Evolutionary conservation across 2,113 vertebrate genomes (phyloP), one percentile per base, ranked within the genome.

Genomic region (Indicator maculatus): DNA sequence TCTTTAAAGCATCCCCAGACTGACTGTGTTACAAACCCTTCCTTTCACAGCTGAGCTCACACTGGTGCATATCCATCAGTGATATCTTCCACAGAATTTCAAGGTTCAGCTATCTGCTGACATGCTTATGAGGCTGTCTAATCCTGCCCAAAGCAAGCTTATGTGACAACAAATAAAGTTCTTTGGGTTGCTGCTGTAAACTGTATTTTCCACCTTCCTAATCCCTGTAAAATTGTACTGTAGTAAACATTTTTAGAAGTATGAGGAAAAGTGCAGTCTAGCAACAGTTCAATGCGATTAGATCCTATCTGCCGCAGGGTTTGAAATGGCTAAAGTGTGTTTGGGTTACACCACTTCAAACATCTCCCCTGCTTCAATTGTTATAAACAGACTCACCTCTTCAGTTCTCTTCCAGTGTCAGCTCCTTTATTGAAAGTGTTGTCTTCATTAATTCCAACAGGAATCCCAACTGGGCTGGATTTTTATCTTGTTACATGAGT

Each of bases 401-500:
- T 50, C 47, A 18, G 10, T 81, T 83, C 8, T 63, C 18, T 83
- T 73, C 60, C 33, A n/a, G 39, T 41, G 14, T 63, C 31, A 64
- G 24, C 65, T 92, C 73, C 33, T 89, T 78, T 60, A 52, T 80
- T 93, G 66, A 92, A 95, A 76, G 91, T 61, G 69, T 83, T 84
- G 20, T 76, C 67, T 89, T 91, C 38, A 73, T 36, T 63, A 94
- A 90, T 61, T 95, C 5, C 91, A 93, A 89, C 50, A 26, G n/a
- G 13, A 93, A 38, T 91, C 90, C 36, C 33, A 30, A 30, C 23
- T 70, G 58, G 2, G 4, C 2, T 39, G 73, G 16, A 13, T 70
- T 18, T 65, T 70, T 60, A 45, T 30, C 3, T 69, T 56, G 52
- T 75, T 87, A 36, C 72, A 23, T 83, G 98, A 97, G 98, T 99